Percentiles rank a stretch among this genome's conserved stretches.
These are phyloP conservation scores for Aratinga solstitialis DNA, from an alignment of 2,797 vertebrate genomes.

Conservation along the genomic window DNA sequence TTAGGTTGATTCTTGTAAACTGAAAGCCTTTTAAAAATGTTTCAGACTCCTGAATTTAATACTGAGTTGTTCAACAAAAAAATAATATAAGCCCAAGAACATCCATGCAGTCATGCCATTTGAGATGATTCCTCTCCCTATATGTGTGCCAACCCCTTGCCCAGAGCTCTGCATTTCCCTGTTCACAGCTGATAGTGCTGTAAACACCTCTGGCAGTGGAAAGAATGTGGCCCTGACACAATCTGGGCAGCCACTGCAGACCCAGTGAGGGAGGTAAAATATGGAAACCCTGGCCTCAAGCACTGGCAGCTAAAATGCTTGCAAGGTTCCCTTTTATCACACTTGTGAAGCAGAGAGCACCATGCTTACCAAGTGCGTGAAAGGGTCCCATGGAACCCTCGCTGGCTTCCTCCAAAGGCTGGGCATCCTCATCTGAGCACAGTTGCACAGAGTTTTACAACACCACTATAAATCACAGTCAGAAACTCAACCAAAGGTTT, in stretches of 20 bases:
- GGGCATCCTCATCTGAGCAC: not conserved
- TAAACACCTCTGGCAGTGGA: conserved; percentile 39
- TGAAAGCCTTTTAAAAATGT: not conserved
- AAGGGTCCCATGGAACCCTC: not conserved
- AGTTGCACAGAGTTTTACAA: not conserved
- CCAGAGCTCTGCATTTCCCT: not conserved
- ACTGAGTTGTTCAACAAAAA: rapidly evolving
- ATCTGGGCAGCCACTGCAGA: not conserved
- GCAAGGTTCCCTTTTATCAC: not conserved
- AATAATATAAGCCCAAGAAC: not conserved
- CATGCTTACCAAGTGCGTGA: not conserved
- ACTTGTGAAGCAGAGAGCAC: not conserved
- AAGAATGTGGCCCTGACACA: conserved; percentile 27
- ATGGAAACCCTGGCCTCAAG: not conserved
- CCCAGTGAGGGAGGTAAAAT: not conserved
- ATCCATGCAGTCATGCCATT: not conserved
- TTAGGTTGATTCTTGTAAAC: not conserved
- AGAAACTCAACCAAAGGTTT: not conserved
- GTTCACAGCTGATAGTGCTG: not conserved
- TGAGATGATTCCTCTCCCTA: not conserved
- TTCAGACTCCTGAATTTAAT: not conserved
- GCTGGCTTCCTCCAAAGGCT: not conserved
- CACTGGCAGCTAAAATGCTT: not conserved
- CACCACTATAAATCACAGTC: not conserved
- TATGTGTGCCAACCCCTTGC: not conserved